Evolutionary conservation across 2,113 vertebrate genomes (phyloP), one percentile per base, ranked within the genome.

Genomic region (Myiagra hebetior): DNA sequence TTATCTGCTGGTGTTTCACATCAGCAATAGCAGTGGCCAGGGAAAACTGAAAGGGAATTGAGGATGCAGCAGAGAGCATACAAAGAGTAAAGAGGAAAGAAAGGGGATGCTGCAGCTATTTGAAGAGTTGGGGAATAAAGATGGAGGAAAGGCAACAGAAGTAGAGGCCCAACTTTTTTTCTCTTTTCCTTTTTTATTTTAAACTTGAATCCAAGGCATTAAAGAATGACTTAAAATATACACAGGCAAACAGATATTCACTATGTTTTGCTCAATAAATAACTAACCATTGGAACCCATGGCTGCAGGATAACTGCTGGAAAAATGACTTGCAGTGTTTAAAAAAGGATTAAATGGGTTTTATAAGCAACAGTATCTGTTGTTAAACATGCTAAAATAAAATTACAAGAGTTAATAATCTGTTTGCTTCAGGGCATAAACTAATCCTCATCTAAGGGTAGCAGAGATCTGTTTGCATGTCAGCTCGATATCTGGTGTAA

Each of bases 341-440:
- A 93, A 94, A 96, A 91, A 96, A 60, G 93, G 92, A 96, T 96
- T 96, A 94, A 95, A 95, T 89, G 37, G 79, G 86, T 89, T 96
- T 96, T 94, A 96, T 89, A 95, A 97, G 92, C 85, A 95, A 84
- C 64, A 64, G 47, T 94, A 96, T 96, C 92, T 96, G 79, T 92
- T 96, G 96, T 96, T 96, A 94, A 96, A 96, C 95, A 96, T 86
- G 82, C 69, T 96, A 96, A 97, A 97, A 97, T 93, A 93, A 93
- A 96, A 96, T 97, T 96, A 96, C 92, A 78, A 85, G 82, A 94
- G 93, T 95, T 96, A 96, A 96, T 93, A 96, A 92, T 80, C 72
- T 85, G 30, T 87, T 93, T 91, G 90, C 95, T 94, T 88, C 83
- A 78, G 95, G 92, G 95, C 80, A 96, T 64, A 91, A 94, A 96